Evolutionary conservation across 1,140 invertebrate species (phyloP), one percentile per base, ranked within the genome.

Genomic region (Drosophila quadrilineata): DNA sequence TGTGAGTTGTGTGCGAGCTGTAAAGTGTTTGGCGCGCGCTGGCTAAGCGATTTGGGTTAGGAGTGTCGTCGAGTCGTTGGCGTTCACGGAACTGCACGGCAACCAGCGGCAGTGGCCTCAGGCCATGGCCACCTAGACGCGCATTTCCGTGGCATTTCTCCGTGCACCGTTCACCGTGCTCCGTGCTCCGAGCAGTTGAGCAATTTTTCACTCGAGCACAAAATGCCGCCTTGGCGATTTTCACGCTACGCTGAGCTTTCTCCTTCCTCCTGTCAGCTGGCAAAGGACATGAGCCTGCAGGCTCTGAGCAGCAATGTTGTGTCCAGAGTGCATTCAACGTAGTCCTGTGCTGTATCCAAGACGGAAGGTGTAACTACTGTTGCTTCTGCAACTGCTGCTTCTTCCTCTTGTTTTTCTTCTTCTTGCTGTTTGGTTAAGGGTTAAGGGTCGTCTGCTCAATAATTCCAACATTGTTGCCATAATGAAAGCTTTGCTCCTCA

Each of bases 401-500:
- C 10, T 38, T 43, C 62, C 14, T 43, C 21, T 53, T 52, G 33
- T 29, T 36, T 28, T 36, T 48, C 14, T 33, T 38, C 58, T 31
- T 46, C 28, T 53, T 56, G 33, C 33, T 29, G n/a, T 22, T 56
- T 71, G 60, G 35, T 14, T 50, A 56, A 48, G 64, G 43, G 21
- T 31, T 10, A 26, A 41, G 50, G 58, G 64, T 67, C 48, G 64
- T 60, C 46, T 82, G 74, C 73, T 79, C 76, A 87, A 87, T 87
- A 87, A 87, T 87, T 87, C 87, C 60, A 84, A 87, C 85, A 87
- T 85, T 88, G 86, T 88, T 88, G 80, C 79, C 63, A 75, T 88
- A 88, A 88, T 86, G 85, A 88, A 88, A 88, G 85, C 85, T 88
- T 88, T 87, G 84, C 84, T 87, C 74, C 73, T 87, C 84, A 87